These are phyloP conservation scores for Ophioninae sp. DNA, from an alignment of 2,888 invertebrate species.

Conservation along the genomic window DNA sequence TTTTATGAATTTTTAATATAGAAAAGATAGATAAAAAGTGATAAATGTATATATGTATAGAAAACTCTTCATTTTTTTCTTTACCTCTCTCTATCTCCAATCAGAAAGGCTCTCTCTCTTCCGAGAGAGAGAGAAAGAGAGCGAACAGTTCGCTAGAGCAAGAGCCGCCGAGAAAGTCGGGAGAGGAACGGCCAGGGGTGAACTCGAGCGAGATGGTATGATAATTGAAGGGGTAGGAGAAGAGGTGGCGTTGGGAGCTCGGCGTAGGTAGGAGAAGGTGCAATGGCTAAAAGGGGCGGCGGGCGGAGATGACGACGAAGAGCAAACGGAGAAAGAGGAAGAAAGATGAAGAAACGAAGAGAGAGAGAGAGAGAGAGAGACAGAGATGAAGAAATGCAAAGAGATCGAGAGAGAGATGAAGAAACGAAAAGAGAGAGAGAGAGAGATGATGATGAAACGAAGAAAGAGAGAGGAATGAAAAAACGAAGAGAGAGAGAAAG, in stretches of 20 bases:
- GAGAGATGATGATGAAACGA: constrained; percentile 8
- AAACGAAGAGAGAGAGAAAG: neutral
- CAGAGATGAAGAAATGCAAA: no score
- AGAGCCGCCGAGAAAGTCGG: constrained; percentile 52
- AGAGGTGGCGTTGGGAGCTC: constrained; percentile 61
- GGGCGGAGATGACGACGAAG: constrained; percentile 66
- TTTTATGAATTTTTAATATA: no score
- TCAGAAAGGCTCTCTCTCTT: neutral
- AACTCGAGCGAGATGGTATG: constrained; percentile 69
- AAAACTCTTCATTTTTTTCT: constrained; percentile 56
- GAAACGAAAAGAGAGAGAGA: constrained; percentile 11
- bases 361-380: no score
- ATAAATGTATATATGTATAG: no score
- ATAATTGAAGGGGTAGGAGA: constrained; percentile 71
- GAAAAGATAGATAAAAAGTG: no score
- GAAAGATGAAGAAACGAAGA: constrained; percentile 55
- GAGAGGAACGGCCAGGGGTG: constrained; percentile 49
- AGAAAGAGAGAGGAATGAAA: no score
- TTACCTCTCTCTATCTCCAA: constrained; percentile 39
- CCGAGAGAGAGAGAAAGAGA: no score
- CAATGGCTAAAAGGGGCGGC: constrained; percentile 63
- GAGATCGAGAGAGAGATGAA: neutral
- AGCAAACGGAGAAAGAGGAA: constrained; percentile 59
- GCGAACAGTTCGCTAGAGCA: constrained; percentile 60
- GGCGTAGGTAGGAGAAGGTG: constrained; percentile 65